phyloP scores from a whole-genome alignment of 2,888 invertebrate genomes.

The Macaria liturata region DNA sequence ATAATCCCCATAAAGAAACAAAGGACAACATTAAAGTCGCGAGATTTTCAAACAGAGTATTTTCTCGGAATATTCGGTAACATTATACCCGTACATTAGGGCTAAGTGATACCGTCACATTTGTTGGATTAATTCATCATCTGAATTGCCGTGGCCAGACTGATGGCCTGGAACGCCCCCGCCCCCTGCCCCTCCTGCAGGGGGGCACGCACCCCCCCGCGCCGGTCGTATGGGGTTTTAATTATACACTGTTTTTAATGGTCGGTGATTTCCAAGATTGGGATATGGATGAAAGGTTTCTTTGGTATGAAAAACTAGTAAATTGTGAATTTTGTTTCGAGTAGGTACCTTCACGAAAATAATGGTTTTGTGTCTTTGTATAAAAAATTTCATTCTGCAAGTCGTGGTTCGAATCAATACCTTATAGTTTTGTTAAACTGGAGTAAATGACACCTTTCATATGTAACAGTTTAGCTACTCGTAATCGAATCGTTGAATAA shows the following conservation, averaged over 20 bases:
- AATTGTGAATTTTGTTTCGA: too few relatives aligned
- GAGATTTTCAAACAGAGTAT: slow-evolving; percentile 61
- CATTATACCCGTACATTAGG: slow-evolving; percentile 83
- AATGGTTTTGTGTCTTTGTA: too few relatives aligned
- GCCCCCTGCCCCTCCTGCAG: neutral
- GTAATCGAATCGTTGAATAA: too few relatives aligned
- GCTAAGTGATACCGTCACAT: slow-evolving; percentile 84
- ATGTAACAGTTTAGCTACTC: too few relatives aligned
- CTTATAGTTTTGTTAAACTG: too few relatives aligned
- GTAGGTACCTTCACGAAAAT: too few relatives aligned
- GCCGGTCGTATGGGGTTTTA: slow-evolving; percentile 66
- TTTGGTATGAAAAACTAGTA: neutral
- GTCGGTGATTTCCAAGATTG: slow-evolving; percentile 7
- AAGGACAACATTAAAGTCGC: slow-evolving; percentile 57
- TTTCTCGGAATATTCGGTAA: slow-evolving; percentile 70
- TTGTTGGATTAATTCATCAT: slow-evolving; percentile 84
- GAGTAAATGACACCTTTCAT: too few relatives aligned
- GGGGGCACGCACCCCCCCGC: too few relatives aligned
- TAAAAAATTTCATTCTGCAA: too few relatives aligned
- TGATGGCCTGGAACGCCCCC: slow-evolving; percentile 78
- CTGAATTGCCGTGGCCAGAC: slow-evolving; percentile 83
- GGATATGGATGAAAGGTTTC: neutral
- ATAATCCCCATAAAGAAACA: slow-evolving; percentile 55
- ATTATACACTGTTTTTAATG: slow-evolving; percentile 58
- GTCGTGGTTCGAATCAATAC: too few relatives aligned